A percentile compares a stretch with the other conserved stretches of the same genome.
These are phyloP conservation scores for Crioceris asparagi DNA, from an alignment of 2,888 invertebrate species.

Conservation along the genomic window DNA sequence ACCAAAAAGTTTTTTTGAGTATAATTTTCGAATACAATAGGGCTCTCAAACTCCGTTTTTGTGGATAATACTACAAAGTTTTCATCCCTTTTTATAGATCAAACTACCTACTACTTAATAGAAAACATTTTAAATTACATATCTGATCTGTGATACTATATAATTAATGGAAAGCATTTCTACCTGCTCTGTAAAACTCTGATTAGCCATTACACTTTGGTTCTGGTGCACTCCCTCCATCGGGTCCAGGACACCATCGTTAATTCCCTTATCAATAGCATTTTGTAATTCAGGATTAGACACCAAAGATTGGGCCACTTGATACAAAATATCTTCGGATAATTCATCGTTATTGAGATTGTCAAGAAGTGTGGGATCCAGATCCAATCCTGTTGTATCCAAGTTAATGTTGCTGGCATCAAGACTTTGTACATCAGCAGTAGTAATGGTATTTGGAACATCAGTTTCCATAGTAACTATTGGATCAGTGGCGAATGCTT, in stretches of 20 bases:
- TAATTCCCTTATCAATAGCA: constrained; percentile 53
- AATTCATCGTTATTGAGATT: constrained; percentile 55
- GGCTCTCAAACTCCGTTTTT: too few relatives aligned
- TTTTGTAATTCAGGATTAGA: constrained; percentile 58
- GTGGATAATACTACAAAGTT: too few relatives aligned
- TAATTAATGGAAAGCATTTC: too few relatives aligned
- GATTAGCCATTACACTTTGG: constrained; percentile 9
- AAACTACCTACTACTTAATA: too few relatives aligned
- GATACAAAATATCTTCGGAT: constrained; percentile 59
- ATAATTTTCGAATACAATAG: too few relatives aligned
- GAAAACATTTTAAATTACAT: too few relatives aligned
- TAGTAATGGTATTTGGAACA: too few relatives aligned
- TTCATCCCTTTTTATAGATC: too few relatives aligned
- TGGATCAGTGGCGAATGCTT: constrained; percentile 26
- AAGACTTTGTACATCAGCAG: constrained; percentile 13
- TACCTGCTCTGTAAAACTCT: constrained; percentile 8
- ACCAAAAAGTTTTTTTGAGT: too few relatives aligned
- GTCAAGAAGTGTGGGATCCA: constrained; percentile 47
- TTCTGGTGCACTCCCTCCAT: too few relatives aligned
- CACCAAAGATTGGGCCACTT: constrained; percentile 58
- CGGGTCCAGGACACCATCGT: constrained; percentile 35
- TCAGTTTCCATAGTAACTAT: constrained; percentile 16
- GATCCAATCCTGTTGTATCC: constrained; percentile 45
- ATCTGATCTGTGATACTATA: too few relatives aligned
- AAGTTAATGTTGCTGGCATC: constrained; percentile 38